Base-by-base conservation (phyloP, 2,797 vertebrate species). In the Sphenodon punctatus region DNA sequence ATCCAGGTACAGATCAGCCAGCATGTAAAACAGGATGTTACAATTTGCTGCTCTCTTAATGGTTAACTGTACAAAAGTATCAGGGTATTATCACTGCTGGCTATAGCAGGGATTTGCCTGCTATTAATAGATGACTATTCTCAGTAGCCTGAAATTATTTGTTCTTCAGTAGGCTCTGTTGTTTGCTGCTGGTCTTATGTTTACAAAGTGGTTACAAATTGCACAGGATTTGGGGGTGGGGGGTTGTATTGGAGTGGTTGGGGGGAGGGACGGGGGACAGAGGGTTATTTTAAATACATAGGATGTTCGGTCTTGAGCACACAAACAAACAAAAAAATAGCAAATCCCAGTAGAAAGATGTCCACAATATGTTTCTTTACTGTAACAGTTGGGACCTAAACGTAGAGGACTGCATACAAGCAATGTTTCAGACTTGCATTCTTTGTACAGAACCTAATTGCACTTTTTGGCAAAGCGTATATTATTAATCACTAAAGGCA, bases 51-150 rank as follows among this genome's bases (percentile, higher is more conserved):
- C 91, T 76, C 70, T 25, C 5, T 73, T n/a, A 92, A 87, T 19
- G 30, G 94, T 95, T 95, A 95, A 95, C 68, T 43, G 70, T 27
- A 5, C 48, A 2, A 19, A 84, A 81, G 36, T 55, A 71, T 42
- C 84, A 73, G 76, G 63, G 91, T 90, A 94, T 96, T 93, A 94
- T 73, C 61, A 74, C 86, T 91, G 75, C 90, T 63, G 78, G 81
- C 86, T 86, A 32, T 75, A 79, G 84, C 66, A 85, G 89, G 92
- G 94, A 94, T 95, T 96, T 95, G 89, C 68, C 74, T 69, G 75
- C 94, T 96, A 95, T 95, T 95, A 95, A 95, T 95, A 96, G 95
- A 78, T 91, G 79, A 60, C 49, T 42, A 3, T 86, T 85, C 78
- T 78, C 89, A 74, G 82, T 91, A 88, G 88, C 89, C 90, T 76